A percentile compares a stretch with the other conserved stretches of the same genome.
phyloP scores from a whole-genome alignment of 2,797 vertebrate genomes.

The Ctenochaetus hawaiiensis region DNA sequence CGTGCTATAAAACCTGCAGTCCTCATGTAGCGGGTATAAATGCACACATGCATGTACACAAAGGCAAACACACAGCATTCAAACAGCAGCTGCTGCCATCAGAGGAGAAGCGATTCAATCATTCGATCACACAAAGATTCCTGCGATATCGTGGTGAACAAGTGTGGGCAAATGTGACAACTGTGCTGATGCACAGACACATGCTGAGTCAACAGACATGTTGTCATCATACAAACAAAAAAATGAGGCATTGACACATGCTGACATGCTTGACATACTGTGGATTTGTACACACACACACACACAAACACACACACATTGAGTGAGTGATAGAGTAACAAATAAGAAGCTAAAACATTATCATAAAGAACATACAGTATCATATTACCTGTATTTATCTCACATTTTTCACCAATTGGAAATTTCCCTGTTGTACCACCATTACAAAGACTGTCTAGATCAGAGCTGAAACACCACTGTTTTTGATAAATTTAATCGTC shows the following conservation, averaged over 20 bases:
- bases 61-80: conserved; percentile 26
- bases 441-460: background rate
- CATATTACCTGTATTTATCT: too few species aligned
- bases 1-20: too few species aligned
- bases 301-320: background rate
- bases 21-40: background rate
- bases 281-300: background rate
- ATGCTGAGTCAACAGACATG: conserved; percentile 33
- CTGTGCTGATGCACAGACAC: conserved; percentile 38
- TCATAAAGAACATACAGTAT: background rate
- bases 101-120: conserved; percentile 44
- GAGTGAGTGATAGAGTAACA: background rate
- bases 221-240: conserved; percentile 19
- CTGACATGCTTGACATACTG: conserved; percentile 7
- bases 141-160: conserved; percentile 47
- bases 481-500: background rate
- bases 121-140: conserved; percentile 37
- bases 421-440: background rate
- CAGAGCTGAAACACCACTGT: background rate
- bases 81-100: conserved; percentile 70
- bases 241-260: conserved; percentile 4
- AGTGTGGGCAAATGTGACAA: conserved; percentile 50
- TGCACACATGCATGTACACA: conserved; percentile 33
- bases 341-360: background rate
- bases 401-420: background rate